Conservation (phyloP, 1,140 invertebrate species). For the Solen grandis region DNA sequence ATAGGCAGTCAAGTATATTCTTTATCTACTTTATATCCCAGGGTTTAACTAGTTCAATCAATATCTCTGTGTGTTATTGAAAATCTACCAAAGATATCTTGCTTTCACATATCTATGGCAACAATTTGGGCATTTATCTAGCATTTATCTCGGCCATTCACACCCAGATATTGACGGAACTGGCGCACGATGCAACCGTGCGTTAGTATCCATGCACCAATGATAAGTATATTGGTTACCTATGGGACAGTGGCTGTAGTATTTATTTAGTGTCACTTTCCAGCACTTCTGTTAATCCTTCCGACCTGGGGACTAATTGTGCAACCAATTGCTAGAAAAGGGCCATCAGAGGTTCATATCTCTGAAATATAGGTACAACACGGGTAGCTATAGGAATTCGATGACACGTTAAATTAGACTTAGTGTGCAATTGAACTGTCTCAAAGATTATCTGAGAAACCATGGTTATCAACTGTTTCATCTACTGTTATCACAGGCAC, state of each 20-base stretch:
- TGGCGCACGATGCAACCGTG: neutral
- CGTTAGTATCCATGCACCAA: neutral
- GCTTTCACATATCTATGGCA: slow-evolving; percentile 36
- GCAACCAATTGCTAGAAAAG: slow-evolving; percentile 3
- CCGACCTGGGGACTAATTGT: neutral
- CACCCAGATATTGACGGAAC: slow-evolving; percentile 34
- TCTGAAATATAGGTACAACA: too few species aligned
- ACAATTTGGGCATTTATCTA: slow-evolving; percentile 34
- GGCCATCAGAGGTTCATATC: neutral
- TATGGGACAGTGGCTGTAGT: neutral
- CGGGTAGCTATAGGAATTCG: too few species aligned
- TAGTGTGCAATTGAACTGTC: neutral
- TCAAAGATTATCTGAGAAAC: neutral
- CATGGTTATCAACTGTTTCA: neutral
- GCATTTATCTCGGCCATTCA: slow-evolving; percentile 45
- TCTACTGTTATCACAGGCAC: neutral
- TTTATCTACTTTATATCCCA: neutral
- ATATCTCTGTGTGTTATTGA: neutral
- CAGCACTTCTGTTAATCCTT: slow-evolving; percentile 6
- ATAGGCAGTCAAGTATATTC: neutral
- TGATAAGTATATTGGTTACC: slow-evolving; percentile 40
- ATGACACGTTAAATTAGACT: neutral
- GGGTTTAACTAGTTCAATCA: neutral
- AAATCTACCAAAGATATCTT: neutral
- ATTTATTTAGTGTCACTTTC: slow-evolving; percentile 49